phyloP scores from a whole-genome alignment of 30 jellyfish, hydroid and myxozoan species.

The Morbakka virulenta region DNA sequence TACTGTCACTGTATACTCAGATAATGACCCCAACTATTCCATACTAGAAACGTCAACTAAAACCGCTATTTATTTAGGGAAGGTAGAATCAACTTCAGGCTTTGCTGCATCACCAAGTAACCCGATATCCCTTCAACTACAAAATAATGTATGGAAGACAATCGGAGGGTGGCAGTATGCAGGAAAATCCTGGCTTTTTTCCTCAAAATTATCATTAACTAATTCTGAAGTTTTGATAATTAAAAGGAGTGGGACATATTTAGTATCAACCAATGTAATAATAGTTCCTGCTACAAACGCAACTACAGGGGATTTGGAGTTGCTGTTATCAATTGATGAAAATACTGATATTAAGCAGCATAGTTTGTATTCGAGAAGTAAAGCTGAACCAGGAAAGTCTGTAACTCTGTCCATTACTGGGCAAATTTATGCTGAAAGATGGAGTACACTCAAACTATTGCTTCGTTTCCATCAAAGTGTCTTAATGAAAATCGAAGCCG shows the following conservation, averaged over 20 bases:
- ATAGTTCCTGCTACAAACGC: conserved; percentile 19
- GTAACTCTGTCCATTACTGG: conserved; percentile 65
- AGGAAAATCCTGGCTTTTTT: conserved; percentile 83
- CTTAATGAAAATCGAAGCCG: conserved; percentile 31
- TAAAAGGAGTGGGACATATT: conserved; percentile 68
- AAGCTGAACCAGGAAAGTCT: background rate
- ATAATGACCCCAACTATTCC: conserved; percentile 46
- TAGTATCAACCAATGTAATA: conserved; percentile 61
- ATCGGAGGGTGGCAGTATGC: conserved; percentile 70
- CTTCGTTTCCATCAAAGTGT: conserved; percentile 11
- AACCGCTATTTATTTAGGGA: conserved; percentile 62
- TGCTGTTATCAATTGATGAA: conserved; percentile 8
- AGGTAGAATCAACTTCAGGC: conserved; percentile 35
- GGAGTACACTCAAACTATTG: conserved; percentile 59
- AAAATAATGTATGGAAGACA: background rate
- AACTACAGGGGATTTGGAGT: conserved; percentile 28
- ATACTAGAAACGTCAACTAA: conserved; percentile 56
- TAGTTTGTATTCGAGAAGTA: conserved; percentile 35
- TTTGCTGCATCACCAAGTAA: conserved; percentile 65
- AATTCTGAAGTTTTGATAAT: conserved; percentile 47
- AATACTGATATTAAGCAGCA: conserved; percentile 20
- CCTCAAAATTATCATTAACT: conserved; percentile 54
- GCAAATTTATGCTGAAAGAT: conserved; percentile 41
- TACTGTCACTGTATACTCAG: conserved; percentile 75
- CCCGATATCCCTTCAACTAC: conserved; percentile 4